Evolutionary conservation across 2,888 invertebrate genomes (phyloP), one percentile per base, ranked within the genome.

Genomic region (Glomeris marginata): DNA sequence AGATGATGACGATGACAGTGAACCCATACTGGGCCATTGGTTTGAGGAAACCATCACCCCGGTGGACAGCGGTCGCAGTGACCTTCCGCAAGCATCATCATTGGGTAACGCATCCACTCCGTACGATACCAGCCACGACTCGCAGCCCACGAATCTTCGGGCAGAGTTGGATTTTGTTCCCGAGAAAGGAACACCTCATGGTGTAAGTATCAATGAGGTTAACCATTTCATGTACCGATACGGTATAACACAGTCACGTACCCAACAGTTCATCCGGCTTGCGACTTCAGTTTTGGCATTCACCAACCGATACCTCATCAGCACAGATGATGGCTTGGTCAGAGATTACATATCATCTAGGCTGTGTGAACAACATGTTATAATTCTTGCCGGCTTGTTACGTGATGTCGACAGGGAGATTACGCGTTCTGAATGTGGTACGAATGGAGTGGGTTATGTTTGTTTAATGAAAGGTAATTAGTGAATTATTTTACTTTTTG

Each of bases 11-110:
- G 69, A 69, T 52, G 70, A 70, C 53, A 67, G 66, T 66, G 87
- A 88, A 68, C 84, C 86, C 4, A 77, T 88, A 53, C 74, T 88
- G 58, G 92, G 92, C 0, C 78, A 87, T 57, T 92, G 91, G 91
- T 88, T 94, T 68, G 91, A 92, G 64, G 88, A 91, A 63, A 88
- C 90, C 0, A 72, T 92, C 11, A 85, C 86, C 21, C 86, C 88
- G 1, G 42, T 42, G 35, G 41, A 28, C 28, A 28, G 28, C 8
- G 28, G 28, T 3, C 28, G 28, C 28, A 28, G 28, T 79, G 81
- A 21, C 65, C 63, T 40, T 58, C 62, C 4, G 53, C 59, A 10
- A 58, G 57, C 20, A 55, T 59, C n/a, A 52, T 58, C 28, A 5
- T 22, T 52, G 61, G 21, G 53, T 60, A 28, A 58, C 61, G 18